A percentile compares a stretch with the other conserved stretches of the same genome.
Conservation (phyloP, 2,888 invertebrate species). For the Trichogramma dendrolimi region DNA sequence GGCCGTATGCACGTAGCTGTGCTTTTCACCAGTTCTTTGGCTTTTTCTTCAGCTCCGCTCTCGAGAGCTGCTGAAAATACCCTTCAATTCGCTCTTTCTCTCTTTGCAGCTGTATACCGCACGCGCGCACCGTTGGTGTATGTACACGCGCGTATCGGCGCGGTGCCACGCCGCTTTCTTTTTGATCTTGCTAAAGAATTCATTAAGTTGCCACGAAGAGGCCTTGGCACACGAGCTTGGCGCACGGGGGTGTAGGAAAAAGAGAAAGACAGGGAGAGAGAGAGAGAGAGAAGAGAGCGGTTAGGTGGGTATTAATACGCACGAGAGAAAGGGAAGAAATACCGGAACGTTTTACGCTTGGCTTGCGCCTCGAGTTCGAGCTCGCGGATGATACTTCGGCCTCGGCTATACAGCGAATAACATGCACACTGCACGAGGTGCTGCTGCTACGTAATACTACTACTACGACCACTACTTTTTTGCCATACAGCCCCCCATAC, state of each 20-base stretch:
- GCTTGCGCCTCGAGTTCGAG: slow-evolving; percentile 35
- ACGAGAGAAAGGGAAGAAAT: slow-evolving; percentile 46
- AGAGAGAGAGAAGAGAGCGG: slow-evolving; percentile 31
- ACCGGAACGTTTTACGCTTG: slow-evolving; percentile 45
- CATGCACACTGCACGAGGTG: no score
- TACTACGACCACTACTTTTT: no score
- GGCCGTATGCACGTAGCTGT: neutral
- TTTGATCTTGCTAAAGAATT: slow-evolving; percentile 52
- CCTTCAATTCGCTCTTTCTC: slow-evolving; percentile 19
- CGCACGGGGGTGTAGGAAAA: slow-evolving; percentile 21
- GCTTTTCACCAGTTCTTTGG: slow-evolving; percentile 17
- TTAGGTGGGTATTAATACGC: slow-evolving; percentile 48
- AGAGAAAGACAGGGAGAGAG: neutral
- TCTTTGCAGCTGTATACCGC: slow-evolving; percentile 20
- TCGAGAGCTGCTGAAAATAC: slow-evolving; percentile 3
- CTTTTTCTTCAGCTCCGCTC: neutral
- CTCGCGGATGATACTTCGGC: slow-evolving; percentile 29
- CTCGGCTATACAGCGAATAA: neutral
- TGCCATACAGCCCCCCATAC: no score
- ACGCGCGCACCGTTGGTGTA: slow-evolving; percentile 14
- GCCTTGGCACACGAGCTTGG: slow-evolving; percentile 22
- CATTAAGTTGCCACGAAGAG: slow-evolving; percentile 50
- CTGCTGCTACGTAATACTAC: no score
- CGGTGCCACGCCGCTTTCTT: slow-evolving; percentile 37
- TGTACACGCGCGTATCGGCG: slow-evolving; percentile 32